Evolutionary conservation across 2,888 invertebrate genomes (phyloP).

Genomic region (Leucania comma): DNA sequence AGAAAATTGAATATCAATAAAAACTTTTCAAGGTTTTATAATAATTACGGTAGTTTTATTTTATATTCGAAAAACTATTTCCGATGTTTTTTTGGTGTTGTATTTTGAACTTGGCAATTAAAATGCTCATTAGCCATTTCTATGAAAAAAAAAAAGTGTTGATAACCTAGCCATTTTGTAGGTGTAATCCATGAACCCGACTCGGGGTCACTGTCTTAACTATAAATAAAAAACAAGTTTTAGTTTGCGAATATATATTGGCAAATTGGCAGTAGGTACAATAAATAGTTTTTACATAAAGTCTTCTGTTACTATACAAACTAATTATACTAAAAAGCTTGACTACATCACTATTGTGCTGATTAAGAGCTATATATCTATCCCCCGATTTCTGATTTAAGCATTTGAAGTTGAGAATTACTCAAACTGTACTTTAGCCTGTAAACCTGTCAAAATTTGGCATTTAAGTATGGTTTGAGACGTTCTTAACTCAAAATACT

Average conservation of each 20-base stretch:
- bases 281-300: neutral
- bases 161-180: neutral
- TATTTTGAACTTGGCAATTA: neutral
- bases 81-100: neutral
- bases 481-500: too few species aligned
- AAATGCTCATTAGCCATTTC: too few species aligned
- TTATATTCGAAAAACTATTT: neutral
- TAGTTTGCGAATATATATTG: neutral
- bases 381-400: too few species aligned
- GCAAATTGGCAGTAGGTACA: neutral
- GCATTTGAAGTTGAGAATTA: too few species aligned
- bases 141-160: neutral
- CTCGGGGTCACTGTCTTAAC: neutral
- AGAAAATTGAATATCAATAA: conserved; percentile 2
- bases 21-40: neutral
- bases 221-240: conserved; percentile 7
- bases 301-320: neutral
- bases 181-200: neutral
- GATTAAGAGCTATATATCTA: too few species aligned
- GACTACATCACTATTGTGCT: neutral
- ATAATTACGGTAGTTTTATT: conserved; percentile 17
- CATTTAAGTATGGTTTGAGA: too few species aligned
- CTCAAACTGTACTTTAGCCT: too few species aligned
- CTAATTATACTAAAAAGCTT: neutral
- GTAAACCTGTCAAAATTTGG: too few species aligned